These are phyloP conservation scores for Gallinago nigripennis DNA, from an alignment of 2,797 vertebrate genomes.

Conservation along the genomic window DNA sequence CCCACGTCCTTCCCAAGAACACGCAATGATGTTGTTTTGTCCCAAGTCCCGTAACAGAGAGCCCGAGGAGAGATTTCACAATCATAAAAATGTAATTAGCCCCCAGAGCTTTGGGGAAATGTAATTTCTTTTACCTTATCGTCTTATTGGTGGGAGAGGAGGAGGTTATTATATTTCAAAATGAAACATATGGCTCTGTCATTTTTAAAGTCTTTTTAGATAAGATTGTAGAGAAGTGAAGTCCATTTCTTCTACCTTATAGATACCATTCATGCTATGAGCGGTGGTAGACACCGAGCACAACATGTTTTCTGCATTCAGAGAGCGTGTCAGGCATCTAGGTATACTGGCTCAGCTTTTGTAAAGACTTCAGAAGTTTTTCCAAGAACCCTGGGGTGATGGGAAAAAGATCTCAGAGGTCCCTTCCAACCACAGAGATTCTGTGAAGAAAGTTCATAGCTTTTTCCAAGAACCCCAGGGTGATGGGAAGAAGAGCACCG, in stretches of 20 bases:
- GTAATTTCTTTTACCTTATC: background rate
- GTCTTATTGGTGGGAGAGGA: background rate
- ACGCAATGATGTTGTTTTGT: background rate
- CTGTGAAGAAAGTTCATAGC: background rate
- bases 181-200: background rate
- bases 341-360: background rate
- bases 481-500: background rate
- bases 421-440: too few relatives aligned
- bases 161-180: background rate
- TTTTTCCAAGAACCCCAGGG: background rate
- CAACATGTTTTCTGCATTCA: background rate
- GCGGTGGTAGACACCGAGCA: background rate
- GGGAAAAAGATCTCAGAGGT: background rate
- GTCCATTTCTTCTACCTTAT: background rate
- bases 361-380: background rate
- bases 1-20: background rate
- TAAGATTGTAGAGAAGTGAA: background rate
- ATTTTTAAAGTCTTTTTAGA: background rate
- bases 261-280: background rate
- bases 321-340: background rate
- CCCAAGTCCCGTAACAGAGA: background rate
- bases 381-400: background rate
- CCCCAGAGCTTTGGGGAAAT: background rate
- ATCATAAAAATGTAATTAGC: background rate
- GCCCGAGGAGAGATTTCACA: slow-evolving; percentile 23